Evolutionary conservation across 1,140 invertebrate genomes (phyloP).

Genomic region (Hylaeus volcanicus): DNA sequence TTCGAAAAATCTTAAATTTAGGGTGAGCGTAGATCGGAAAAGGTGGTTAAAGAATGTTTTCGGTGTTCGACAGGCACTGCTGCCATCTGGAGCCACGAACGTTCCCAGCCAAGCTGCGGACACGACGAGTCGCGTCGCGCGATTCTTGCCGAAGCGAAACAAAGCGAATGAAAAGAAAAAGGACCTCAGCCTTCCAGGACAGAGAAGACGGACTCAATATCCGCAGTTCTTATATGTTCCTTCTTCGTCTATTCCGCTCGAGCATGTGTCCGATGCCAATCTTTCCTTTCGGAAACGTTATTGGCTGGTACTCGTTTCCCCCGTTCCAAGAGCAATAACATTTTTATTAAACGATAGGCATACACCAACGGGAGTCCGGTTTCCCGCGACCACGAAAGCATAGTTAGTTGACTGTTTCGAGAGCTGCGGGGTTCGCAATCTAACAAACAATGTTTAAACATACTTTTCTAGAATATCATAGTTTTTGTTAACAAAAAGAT

Average conservation of each 20-base stretch:
- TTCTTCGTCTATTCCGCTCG: slow-evolving; percentile 57
- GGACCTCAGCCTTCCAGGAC: slow-evolving; percentile 17
- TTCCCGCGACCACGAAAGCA: not conserved
- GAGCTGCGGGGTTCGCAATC: no score
- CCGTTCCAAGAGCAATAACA: slow-evolving; percentile 67
- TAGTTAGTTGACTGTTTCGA: not conserved
- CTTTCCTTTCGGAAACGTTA: slow-evolving; percentile 59
- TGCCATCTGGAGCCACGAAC: slow-evolving; percentile 67
- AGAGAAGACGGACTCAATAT: slow-evolving; percentile 68
- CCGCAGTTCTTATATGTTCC: slow-evolving; percentile 14
- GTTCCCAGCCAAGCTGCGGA: not conserved
- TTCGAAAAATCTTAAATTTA: no score
- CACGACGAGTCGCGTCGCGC: not conserved
- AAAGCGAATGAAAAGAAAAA: slow-evolving; percentile 33
- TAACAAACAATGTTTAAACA: no score
- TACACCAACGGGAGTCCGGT: slow-evolving; percentile 38
- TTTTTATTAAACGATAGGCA: slow-evolving; percentile 76
- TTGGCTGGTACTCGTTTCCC: slow-evolving; percentile 56
- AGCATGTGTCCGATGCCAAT: slow-evolving; percentile 56
- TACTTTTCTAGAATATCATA: no score
- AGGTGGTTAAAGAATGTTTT: not conserved
- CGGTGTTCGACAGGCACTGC: slow-evolving; percentile 51
- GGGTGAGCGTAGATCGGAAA: no score
- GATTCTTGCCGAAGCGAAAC: slow-evolving; percentile 9
- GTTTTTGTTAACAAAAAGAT: no score